Evolutionary conservation across 30 jellyfish, hydroid and myxozoan genomes (phyloP), one percentile per base, ranked within the genome.

Genomic region (Aurelia sp.): DNA sequence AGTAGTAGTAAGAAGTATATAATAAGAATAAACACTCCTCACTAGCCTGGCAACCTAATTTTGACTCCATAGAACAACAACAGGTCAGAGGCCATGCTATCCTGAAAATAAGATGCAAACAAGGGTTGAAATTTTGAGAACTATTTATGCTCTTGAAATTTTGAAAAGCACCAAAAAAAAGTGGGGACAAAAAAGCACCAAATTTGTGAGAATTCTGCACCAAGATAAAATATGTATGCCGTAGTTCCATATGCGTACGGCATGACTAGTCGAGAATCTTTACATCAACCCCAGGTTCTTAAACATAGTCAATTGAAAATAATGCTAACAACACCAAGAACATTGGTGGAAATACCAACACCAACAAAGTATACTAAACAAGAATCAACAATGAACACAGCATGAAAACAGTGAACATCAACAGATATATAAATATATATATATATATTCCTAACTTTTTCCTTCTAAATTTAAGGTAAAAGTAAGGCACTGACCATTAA

Each of bases 11-110:
- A 82, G 92, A 82, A 82, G 72, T 85, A 81, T 27, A 27, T 27
- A 44, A 44, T 44, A 44, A 44, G 55, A 44, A 44, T 44, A 76
- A 82, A 82, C 92, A 82, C 92, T 82, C 92, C 92, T 82, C 92
- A 82, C 92, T 68, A 82, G 92, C 92, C 92, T 82, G 92, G 86
- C 85, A 82, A 82, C 92, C 92, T 82, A 82, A 82, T 82, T 31
- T 20, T 82, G 92, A 82, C 80, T 82, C 92, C 92, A 70, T 24
- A 55, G 71, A 70, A 82, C 92, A 68, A 44, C 55, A 66, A 82
- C 85, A 82, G 92, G 81, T 57, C 92, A 44, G 55, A 82, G 58
- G 92, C 92, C 86, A 82, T 82, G 92, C 86, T 82, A 82, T 47
- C 92, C 92, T 82, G 92, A 82, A 82, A 82, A 68, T 82, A 82